A percentile compares a stretch with the other conserved stretches of the same genome.
Conservation (phyloP, 2,797 vertebrate species). For the Chrosomus eos region DNA sequence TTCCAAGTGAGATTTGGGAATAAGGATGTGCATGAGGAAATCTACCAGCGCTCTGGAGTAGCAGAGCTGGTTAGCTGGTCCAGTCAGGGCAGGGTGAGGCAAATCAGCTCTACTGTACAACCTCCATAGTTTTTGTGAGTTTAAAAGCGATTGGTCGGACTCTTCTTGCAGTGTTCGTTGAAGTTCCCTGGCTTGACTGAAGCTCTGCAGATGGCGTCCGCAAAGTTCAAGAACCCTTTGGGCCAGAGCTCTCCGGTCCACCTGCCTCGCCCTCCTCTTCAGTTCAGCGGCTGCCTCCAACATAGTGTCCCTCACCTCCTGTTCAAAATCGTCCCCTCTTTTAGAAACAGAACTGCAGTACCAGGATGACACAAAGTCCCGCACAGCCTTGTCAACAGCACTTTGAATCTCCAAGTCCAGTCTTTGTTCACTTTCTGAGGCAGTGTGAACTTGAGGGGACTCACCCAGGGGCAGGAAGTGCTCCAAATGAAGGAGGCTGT, state of each 20-base stretch:
- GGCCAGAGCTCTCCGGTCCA: slow-evolving; percentile 78
- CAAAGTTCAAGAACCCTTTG: slow-evolving; percentile 82
- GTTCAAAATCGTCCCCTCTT: slow-evolving; percentile 81
- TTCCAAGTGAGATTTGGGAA: slow-evolving; percentile 87
- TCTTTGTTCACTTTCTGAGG: slow-evolving; percentile 69
- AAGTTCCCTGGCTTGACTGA: slow-evolving; percentile 78
- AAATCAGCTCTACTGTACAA: slow-evolving; percentile 76
- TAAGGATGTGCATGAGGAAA: slow-evolving; percentile 79
- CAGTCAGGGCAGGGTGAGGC: slow-evolving; percentile 82
- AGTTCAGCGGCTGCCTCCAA: slow-evolving; percentile 81
- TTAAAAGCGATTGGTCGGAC: slow-evolving; percentile 26
- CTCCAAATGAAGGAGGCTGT: slow-evolving; percentile 84
- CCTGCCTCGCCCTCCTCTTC: slow-evolving; percentile 75
- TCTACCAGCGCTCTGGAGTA: slow-evolving; percentile 84
- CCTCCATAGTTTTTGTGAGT: slow-evolving; percentile 75
- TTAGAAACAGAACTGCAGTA: slow-evolving; percentile 83
- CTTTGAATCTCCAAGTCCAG: slow-evolving; percentile 85
- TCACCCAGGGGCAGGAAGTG: slow-evolving; percentile 79
- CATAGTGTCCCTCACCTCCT: slow-evolving; percentile 83
- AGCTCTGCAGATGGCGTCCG: slow-evolving; percentile 88
- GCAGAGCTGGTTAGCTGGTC: slow-evolving; percentile 72
- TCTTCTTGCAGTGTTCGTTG: slow-evolving; percentile 47
- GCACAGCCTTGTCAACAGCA: slow-evolving; percentile 84
- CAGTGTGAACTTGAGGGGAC: slow-evolving; percentile 60
- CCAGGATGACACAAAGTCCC: slow-evolving; percentile 94